Base-by-base conservation (phyloP, 1,140 invertebrate genomes). In the Aphelenchoides fujianensis region DNA sequence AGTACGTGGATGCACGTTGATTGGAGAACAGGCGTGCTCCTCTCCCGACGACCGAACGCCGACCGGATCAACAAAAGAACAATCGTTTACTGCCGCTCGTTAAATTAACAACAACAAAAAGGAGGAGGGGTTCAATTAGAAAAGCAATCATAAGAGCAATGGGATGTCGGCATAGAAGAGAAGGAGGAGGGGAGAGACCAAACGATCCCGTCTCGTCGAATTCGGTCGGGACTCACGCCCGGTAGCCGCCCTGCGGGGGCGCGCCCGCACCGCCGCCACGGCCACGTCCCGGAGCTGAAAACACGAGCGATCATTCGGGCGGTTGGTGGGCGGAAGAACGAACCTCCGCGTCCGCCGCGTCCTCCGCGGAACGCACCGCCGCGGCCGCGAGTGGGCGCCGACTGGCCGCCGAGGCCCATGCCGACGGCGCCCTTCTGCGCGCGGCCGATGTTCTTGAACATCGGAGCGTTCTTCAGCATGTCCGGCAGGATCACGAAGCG, bases 401-500 rank as follows among this genome's bases (percentile, higher is more conserved):
- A 37, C 2, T 57, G 54, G 31, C 74, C 82, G 63, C 82, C 82
- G 30, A 77, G 71, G 48, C 82, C 81, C 82, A 83, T 83, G 7
- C 82, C 82, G 32, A 75, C 69, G 37, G 82, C 79, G 34, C 81
- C 81, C 28, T 80, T 81, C 54, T 83, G 82, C 3, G 77, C 82
- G 57, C 82, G 73, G 70, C 80, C 80, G 32, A 93, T 91, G 86
- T 93, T 91, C 88, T 98, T 98, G 86, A 99, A 98, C 96, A 99
- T 98, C 0, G 96, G 97, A 0, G 97, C 96, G 88, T 99, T 98
- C 87, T 98, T 98, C 70, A 99, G 87, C 96, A 99, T 99, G 85
- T 99, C 97, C 0, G 97, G 97, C 79, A 99, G 85, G 86, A 99
- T 97, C n/a, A 99, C 88, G 85, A 98, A 98, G 28, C 96, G 88